phyloP scores from a whole-genome alignment of 2,113 vertebrate species.

The Spea bombifrons region DNA sequence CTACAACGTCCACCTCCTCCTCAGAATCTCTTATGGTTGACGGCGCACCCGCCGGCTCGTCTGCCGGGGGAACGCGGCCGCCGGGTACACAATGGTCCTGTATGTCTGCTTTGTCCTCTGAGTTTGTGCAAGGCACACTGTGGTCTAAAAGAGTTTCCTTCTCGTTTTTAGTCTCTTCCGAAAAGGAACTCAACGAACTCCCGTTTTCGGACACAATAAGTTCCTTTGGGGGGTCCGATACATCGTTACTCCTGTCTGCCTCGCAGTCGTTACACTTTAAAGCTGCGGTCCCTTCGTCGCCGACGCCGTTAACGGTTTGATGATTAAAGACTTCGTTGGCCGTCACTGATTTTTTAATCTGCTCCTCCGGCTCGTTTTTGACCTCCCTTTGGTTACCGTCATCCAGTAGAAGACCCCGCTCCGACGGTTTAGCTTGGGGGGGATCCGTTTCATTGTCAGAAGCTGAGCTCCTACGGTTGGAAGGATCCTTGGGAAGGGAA shows the following conservation, averaged over 20 bases:
- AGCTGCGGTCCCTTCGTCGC: conserved; percentile 73
- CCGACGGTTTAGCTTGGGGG: conserved; percentile 71
- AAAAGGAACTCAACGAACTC: conserved; percentile 65
- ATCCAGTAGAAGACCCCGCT: conserved; percentile 76
- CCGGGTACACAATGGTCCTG: conserved; percentile 70
- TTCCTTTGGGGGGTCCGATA: conserved; percentile 63
- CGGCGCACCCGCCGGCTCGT: conserved; percentile 72
- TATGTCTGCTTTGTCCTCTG: conserved; percentile 74
- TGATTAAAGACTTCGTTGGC: conserved; percentile 66
- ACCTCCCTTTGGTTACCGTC: conserved; percentile 78
- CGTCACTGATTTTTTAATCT: conserved; percentile 62
- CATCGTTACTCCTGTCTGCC: conserved; percentile 61
- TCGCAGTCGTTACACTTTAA: conserved; percentile 72
- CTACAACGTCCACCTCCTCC: conserved; percentile 88
- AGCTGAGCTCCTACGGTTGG: conserved; percentile 66
- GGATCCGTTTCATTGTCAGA: conserved; percentile 77
- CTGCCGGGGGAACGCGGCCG: conserved; percentile 60
- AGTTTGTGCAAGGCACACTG: conserved; percentile 93
- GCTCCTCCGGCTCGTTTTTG: conserved; percentile 72
- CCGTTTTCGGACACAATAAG: conserved; percentile 73
- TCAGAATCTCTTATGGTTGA: conserved; percentile 82
- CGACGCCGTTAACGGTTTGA: conserved; percentile 84
- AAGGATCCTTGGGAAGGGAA: conserved; percentile 65
- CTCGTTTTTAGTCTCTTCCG: conserved; percentile 77
- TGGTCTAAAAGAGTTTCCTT: conserved; percentile 75